phyloP scores from a whole-genome alignment of 1,140 invertebrate species.

The Amphibalanus amphitrite region DNA sequence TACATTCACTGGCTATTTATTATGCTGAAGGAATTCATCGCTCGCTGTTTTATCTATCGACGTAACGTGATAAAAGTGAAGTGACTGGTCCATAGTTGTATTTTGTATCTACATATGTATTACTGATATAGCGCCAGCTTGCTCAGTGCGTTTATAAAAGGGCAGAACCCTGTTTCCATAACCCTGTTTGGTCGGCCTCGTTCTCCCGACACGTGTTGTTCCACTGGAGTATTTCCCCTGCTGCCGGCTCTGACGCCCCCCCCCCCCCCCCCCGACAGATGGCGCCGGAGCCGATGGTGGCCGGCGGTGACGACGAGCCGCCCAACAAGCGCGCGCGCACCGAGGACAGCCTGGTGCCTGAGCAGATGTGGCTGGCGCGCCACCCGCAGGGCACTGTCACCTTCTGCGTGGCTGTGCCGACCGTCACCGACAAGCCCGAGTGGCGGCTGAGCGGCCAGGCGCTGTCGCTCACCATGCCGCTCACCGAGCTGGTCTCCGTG shows the following conservation, averaged over 20 bases:
- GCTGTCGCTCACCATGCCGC: constrained; percentile 54
- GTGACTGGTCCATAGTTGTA: too few relatives aligned
- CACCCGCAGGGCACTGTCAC: constrained; percentile 43
- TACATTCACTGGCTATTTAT: too few relatives aligned
- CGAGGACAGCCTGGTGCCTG: constrained; percentile 81
- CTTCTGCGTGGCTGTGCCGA: constrained; percentile 59
- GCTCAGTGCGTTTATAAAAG: too few relatives aligned
- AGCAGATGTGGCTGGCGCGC: constrained; percentile 57
- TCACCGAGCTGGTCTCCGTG: constrained; percentile 60
- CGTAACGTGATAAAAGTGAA: too few relatives aligned
- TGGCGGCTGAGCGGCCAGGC: constrained; percentile 92
- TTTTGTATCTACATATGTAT: too few relatives aligned
- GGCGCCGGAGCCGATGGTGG: constrained; percentile 8
- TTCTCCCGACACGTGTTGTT: too few relatives aligned
- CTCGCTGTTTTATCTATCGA: too few relatives aligned
- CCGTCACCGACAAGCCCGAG: constrained; percentile 70
- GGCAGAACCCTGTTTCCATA: too few relatives aligned
- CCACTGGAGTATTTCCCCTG: too few relatives aligned
- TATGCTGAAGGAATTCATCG: too few relatives aligned
- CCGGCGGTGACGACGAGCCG: constrained; percentile 54
- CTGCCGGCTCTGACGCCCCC: constrained; percentile 8
- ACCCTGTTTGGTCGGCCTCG: too few relatives aligned
- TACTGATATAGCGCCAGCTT: too few relatives aligned
- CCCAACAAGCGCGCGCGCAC: constrained; percentile 70
- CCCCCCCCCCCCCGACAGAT: constrained; percentile 10